A percentile compares a stretch with the other conserved stretches of the same genome.
Conservation (phyloP, 2,888 invertebrate species). For the Leptinotarsa rubiginosa region DNA sequence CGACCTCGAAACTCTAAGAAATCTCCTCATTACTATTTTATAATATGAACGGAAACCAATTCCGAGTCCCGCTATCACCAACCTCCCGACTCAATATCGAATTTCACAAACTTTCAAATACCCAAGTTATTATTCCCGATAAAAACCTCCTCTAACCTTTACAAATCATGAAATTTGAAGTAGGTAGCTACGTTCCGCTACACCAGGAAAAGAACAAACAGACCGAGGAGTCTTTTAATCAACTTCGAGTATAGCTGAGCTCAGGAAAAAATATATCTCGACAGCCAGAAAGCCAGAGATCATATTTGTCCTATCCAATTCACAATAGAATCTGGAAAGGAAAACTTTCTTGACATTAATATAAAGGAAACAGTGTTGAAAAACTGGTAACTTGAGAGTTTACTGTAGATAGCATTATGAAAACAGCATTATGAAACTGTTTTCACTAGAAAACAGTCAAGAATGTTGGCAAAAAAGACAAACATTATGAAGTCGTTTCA, state of each 20-base stretch:
- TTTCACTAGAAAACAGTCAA: no score
- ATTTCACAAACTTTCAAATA: not conserved
- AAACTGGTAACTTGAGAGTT: no score
- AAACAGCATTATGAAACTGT: no score
- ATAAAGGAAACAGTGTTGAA: no score
- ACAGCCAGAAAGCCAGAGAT: not conserved
- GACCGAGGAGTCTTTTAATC: not conserved
- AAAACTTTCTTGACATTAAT: no score
- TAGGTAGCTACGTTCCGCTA: not conserved
- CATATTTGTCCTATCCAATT: not conserved
- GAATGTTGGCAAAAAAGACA: no score
- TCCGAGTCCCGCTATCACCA: not conserved
- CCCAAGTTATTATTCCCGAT: not conserved
- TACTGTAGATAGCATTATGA: no score
- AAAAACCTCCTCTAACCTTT: conserved; percentile 1
- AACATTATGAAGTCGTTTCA: no score
- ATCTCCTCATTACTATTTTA: not conserved
- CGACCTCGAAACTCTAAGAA: not conserved
- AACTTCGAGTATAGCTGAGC: not conserved
- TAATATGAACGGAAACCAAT: not conserved
- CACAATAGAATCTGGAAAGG: not conserved
- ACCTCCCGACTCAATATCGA: not conserved
- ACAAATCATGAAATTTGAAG: conserved; percentile 7
- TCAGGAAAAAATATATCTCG: not conserved
- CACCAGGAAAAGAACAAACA: conserved; percentile 6